phyloP scores from a whole-genome alignment of 2,888 invertebrate species.

The Diarsia mendica region DNA sequence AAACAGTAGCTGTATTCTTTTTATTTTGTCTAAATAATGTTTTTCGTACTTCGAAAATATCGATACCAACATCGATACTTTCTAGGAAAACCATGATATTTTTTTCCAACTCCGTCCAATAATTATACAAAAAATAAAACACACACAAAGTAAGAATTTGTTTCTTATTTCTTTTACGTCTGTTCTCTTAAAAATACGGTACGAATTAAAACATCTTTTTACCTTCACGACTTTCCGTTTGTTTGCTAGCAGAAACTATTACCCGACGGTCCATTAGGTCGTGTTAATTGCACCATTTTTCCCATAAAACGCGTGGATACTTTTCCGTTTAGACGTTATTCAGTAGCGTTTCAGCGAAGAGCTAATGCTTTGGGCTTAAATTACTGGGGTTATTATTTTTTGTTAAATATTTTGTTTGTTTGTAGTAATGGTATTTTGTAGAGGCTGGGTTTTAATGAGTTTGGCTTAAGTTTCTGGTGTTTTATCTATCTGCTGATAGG shows the following conservation, averaged over 20 bases:
- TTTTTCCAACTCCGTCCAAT: background rate
- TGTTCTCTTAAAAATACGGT: conserved; percentile 18
- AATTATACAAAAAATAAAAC: background rate
- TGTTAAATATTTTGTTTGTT: background rate
- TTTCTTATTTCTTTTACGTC: background rate
- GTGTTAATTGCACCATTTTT: conserved; percentile 70
- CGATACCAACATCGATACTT: too few relatives aligned
- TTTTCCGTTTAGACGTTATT: conserved; percentile 36
- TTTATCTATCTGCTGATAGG: background rate
- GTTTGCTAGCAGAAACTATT: conserved; percentile 64
- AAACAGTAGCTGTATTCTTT: too few relatives aligned
- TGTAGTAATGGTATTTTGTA: background rate
- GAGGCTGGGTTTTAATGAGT: conserved; percentile 19
- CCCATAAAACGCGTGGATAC: conserved; percentile 46
- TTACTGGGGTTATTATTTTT: conserved; percentile 2
- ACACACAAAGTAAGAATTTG: background rate
- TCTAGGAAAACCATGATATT: background rate
- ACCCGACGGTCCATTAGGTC: conserved; percentile 68
- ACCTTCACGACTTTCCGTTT: conserved; percentile 54
- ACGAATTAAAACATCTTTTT: conserved; percentile 45
- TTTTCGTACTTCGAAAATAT: too few relatives aligned
- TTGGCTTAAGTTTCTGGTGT: background rate
- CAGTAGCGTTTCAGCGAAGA: conserved; percentile 6
- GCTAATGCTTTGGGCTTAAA: conserved; percentile 21
- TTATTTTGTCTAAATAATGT: too few relatives aligned